These are phyloP conservation scores for Euborellia annulipes DNA, from an alignment of 1,140 invertebrate genomes.

Conservation along the genomic window DNA sequence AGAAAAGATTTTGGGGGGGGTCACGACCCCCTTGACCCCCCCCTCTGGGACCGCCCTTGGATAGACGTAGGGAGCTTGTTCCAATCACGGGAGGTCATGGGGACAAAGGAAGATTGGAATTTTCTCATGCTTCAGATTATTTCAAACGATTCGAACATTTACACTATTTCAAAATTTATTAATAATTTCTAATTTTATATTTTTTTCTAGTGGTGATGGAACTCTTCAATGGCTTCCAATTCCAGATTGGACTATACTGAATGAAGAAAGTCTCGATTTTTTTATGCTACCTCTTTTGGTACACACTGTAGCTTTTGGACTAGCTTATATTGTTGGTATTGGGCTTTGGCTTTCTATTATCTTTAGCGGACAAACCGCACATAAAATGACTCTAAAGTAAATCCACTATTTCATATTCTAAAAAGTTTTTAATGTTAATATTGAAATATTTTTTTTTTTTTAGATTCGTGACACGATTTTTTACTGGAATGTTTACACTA, in stretches of 20 bases:
- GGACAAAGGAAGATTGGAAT: too few relatives aligned
- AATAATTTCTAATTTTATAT: too few relatives aligned
- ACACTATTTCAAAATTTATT: too few relatives aligned
- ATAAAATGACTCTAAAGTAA: slow-evolving; percentile 37
- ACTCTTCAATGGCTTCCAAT: slow-evolving; percentile 17
- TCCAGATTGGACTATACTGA: slow-evolving; percentile 19
- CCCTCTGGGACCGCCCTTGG: too few relatives aligned
- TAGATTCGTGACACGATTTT: slow-evolving; percentile 33
- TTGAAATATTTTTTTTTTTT: slow-evolving; percentile 11
- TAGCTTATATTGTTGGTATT: slow-evolving; percentile 31
- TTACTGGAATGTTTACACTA: slow-evolving; percentile 32
- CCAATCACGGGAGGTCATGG: too few relatives aligned
- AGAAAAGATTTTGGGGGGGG: too few relatives aligned
- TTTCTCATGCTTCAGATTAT: too few relatives aligned
- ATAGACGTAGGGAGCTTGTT: too few relatives aligned
- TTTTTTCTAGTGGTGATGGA: slow-evolving; percentile 10
- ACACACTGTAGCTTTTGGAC: slow-evolving; percentile 28
- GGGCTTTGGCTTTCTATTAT: slow-evolving; percentile 31
- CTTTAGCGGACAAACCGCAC: slow-evolving; percentile 37
- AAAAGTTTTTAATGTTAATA: neutral
- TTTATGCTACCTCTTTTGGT: slow-evolving; percentile 26
- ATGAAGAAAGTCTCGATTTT: slow-evolving; percentile 22
- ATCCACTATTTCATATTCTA: slow-evolving; percentile 8
- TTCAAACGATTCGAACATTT: too few relatives aligned
- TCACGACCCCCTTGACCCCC: too few relatives aligned